Conservation (phyloP, 1,140 invertebrate species). For the Physella acuta region DNA sequence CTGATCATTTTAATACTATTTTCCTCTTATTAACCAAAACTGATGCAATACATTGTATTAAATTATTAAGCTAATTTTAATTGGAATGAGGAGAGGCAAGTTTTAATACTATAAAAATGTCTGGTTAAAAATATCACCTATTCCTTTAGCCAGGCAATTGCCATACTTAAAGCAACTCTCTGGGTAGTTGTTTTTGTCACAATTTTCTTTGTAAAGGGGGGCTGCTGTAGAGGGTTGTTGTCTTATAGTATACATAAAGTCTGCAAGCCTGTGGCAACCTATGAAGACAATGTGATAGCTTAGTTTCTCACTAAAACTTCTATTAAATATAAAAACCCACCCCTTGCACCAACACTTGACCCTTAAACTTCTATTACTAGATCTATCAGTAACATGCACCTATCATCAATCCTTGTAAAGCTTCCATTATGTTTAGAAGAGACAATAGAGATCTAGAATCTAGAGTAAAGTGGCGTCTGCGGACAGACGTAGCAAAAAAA, state of each 20-base stretch:
- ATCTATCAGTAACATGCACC: neutral
- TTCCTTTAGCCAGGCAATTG: constrained; percentile 65
- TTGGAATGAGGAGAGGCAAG: no score
- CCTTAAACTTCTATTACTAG: neutral
- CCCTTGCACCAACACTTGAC: neutral
- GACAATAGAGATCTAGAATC: no score
- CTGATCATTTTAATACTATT: no score
- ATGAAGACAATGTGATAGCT: constrained; percentile 35
- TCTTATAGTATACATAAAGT: constrained; percentile 81
- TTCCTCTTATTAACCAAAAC: no score
- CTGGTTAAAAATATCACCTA: constrained; percentile 33
- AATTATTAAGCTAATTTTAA: no score
- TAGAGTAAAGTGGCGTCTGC: no score
- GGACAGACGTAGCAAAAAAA: no score
- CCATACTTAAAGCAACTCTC: constrained; percentile 85
- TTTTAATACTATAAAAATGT: neutral
- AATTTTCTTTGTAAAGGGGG: constrained; percentile 79
- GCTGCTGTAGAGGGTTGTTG: constrained; percentile 76
- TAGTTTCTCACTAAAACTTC: neutral
- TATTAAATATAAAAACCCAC: neutral
- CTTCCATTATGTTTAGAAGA: no score
- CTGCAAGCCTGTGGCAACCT: constrained; percentile 89
- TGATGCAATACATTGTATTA: no score
- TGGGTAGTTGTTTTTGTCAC: constrained; percentile 76
- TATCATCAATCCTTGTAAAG: no score